Evolutionary conservation across 2,797 vertebrate genomes (phyloP).

Genomic region (Neopelma chrysocephalum): DNA sequence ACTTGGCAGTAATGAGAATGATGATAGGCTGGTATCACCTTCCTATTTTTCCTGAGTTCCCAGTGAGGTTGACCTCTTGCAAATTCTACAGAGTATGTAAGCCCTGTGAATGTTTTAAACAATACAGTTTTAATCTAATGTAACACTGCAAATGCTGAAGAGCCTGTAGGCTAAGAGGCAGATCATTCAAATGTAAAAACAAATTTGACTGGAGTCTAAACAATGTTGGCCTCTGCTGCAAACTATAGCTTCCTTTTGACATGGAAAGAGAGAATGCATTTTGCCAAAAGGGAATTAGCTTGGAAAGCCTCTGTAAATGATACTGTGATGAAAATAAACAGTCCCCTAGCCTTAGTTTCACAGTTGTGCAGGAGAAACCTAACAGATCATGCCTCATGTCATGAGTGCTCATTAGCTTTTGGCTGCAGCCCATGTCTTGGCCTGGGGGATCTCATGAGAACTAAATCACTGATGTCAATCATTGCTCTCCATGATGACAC

Average conservation of each 20-base stretch:
- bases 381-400: background rate
- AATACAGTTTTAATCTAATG: conserved; percentile 38
- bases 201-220: conserved; percentile 53
- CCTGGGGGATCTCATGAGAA: background rate
- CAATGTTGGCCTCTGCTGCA: conserved; percentile 32
- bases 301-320: conserved; percentile 47
- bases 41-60: conserved; percentile 85
- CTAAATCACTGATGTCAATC: background rate
- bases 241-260: conserved; percentile 35
- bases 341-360: background rate
- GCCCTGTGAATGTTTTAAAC: conserved; percentile 74
- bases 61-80: conserved; percentile 86
- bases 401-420: conserved; percentile 21
- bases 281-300: conserved; percentile 33
- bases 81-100: conserved; percentile 80
- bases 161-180: conserved; percentile 31
- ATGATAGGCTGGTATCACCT: conserved; percentile 48
- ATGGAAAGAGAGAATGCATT: background rate
- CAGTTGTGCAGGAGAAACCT: background rate
- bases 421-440: conserved; percentile 19
- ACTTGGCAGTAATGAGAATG: background rate
- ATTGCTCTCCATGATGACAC: background rate
- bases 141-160: conserved; percentile 12
- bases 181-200: conserved; percentile 51
- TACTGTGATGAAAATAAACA: conserved; percentile 27